A percentile compares a stretch with the other conserved stretches of the same genome.
Conservation (phyloP, 2,113 vertebrate species). For the Odontesthes bonariensis region DNA sequence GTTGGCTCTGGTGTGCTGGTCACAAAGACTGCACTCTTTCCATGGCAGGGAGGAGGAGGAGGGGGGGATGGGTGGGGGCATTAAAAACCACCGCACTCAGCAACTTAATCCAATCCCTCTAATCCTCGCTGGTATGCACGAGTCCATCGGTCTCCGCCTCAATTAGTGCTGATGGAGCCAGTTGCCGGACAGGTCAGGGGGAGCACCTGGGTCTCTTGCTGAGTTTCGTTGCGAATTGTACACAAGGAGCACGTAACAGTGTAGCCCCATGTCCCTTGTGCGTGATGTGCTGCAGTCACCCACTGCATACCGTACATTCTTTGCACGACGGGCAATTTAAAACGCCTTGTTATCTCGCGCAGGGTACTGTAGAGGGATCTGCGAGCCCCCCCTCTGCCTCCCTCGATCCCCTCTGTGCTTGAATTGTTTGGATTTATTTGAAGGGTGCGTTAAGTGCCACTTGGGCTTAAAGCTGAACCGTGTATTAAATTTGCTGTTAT, state of each 20-base stretch:
- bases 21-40: conserved; percentile 76
- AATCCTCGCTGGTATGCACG: conserved; percentile 79
- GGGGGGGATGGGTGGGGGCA: conserved; percentile 43
- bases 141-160: conserved; percentile 64
- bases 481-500: conserved; percentile 56
- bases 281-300: conserved; percentile 28
- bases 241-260: conserved; percentile 17
- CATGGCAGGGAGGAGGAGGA: conserved; percentile 35
- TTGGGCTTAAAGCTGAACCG: conserved; percentile 51
- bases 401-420: conserved; percentile 6
- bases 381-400: not conserved
- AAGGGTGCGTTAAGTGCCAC: conserved; percentile 69
- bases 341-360: conserved; percentile 62
- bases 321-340: conserved; percentile 50
- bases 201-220: conserved; percentile 35
- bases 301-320: conserved; percentile 65
- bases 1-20: conserved; percentile 53
- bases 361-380: conserved; percentile 28
- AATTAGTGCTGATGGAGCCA: conserved; percentile 62
- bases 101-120: conserved; percentile 81
- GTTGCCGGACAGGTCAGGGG: conserved; percentile 52
- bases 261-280: conserved; percentile 4
- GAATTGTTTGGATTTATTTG: conserved; percentile 66
- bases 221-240: not conserved
- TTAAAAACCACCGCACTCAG: conserved; percentile 79